These are phyloP conservation scores for Lordiphosa mommai DNA, from an alignment of 1,140 invertebrate species.

Conservation along the genomic window DNA sequence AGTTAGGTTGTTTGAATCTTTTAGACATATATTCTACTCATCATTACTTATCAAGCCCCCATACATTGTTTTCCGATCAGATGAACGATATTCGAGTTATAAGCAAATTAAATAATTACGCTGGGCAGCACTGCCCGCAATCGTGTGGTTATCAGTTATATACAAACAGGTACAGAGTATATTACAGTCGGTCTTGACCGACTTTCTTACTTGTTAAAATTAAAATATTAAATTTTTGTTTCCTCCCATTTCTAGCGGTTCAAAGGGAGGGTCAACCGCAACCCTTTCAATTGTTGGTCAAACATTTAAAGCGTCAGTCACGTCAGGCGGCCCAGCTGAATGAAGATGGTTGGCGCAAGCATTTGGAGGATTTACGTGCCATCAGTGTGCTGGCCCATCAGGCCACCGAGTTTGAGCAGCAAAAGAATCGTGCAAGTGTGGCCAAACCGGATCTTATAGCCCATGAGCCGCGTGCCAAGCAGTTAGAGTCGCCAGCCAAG, in stretches of 20 bases:
- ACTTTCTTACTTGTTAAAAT: too few relatives aligned
- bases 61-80: too few relatives aligned
- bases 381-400: constrained; percentile 69
- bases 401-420: constrained; percentile 69
- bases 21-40: too few relatives aligned
- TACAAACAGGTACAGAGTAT: too few relatives aligned
- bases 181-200: too few relatives aligned
- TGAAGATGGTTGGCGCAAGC: constrained; percentile 65
- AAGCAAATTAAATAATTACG: too few relatives aligned
- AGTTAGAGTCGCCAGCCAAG: constrained; percentile 19
- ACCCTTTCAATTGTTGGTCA: constrained; percentile 64
- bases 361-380: constrained; percentile 63
- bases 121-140: too few relatives aligned
- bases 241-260: constrained; percentile 80
- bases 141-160: too few relatives aligned
- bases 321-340: constrained; percentile 32
- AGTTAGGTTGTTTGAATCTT: too few relatives aligned
- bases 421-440: constrained; percentile 47
- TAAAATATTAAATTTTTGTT: not conserved
- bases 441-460: constrained; percentile 54
- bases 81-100: too few relatives aligned
- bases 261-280: constrained; percentile 81
- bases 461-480: constrained; percentile 20
- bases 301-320: constrained; percentile 68
- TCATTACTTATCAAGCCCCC: too few relatives aligned